Base-by-base conservation (phyloP, 1,140 invertebrate species). In the Aphaenogaster ashmeadi region DNA sequence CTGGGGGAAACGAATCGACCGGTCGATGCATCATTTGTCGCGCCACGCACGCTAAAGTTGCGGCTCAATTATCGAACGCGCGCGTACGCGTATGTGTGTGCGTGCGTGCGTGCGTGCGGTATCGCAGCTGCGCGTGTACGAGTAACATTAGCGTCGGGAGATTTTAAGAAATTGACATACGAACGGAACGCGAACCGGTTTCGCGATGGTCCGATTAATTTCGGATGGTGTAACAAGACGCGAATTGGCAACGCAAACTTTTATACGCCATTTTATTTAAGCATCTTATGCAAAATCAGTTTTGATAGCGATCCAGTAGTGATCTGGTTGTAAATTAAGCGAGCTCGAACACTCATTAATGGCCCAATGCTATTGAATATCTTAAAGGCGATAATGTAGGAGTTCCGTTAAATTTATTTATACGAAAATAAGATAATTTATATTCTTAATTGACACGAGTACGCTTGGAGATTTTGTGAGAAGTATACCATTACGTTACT, bases 21-120 rank as follows among this genome's bases (percentile, higher is more conserved):
- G 78, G 85, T 75, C 91, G 92, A 93, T 93, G 92, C 92, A 92
- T 93, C 90, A 93, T 93, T 93, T 93, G 92, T 93, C 92, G 90
- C 78, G 86, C 81, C 75, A 33, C 67, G 62, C 69, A 84, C 77
- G 74, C 66, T 90, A 81, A 88, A 80, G 87, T 86, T 86, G 93
- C 88, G 87, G 92, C 93, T 94, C 93, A 94, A 94, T 94, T 93
- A 94, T 92, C 88, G 77, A 84, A 21, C 36, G 79, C 85, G 54
- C 54, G n/a, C 62, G 9, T 67, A 38, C 52, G 58, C 13, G 38
- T 54, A 47, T 52, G 79, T 71, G 69, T 47, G n/a, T n/a, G 27
- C 1, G 36, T 13, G 64, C 9, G 64, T 8, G 81, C 56, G 79
- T 44, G 27, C 15, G 41, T 3, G 78, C 5, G 54, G 18, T 47